Base-by-base conservation (phyloP, 2,113 vertebrate species). In the Columba janthina region DNA sequence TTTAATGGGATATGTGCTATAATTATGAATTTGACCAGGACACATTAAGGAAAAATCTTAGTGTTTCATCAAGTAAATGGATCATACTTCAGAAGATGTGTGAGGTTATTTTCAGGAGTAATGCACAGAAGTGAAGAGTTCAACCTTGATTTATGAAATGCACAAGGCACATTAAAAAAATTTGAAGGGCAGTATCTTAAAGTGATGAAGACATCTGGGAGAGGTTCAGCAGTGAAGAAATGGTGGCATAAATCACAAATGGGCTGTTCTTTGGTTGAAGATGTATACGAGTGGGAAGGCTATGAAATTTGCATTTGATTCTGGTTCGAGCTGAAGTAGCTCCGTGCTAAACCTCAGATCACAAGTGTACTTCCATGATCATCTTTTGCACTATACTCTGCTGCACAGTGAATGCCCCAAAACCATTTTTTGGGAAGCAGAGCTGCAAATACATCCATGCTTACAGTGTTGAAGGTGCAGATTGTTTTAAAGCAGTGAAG, bases 31-130 rank as follows among this genome's bases (percentile, higher is more conserved):
- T 89, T 97, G 84, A 74, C 40, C 72, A 65, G 54, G 11, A 93
- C 76, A 75, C 17, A 44, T 85, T 93, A 93, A 95, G 36, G 88
- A 92, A 96, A 94, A 88, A 72, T 69, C 38, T 60, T 78, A 74
- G 36, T 21, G 11, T 93, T 95, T 83, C 28, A 86, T 90, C 92
- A 94, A 72, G 44, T 1, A 6, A 94, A 75, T 9, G 9, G 36
- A 70, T 92, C 2, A 2, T 69, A 80, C 69, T 88, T 80, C 67
- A 86, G 38, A 93, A 83, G 85, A 93, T 31, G 48, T 62, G 71
- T 86, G 65, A 88, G 69, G 64, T 67, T 88, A 83, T 96, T 96
- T 96, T 90, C 92, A 88, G 75, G 60, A 91, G 26, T 94, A 91
- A 91, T 90, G 85, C 53, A 24, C 48, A 82, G 75, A 79, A 93